Evolutionary conservation across 2,797 vertebrate genomes (phyloP).

Genomic region (Cyclura pinguis): DNA sequence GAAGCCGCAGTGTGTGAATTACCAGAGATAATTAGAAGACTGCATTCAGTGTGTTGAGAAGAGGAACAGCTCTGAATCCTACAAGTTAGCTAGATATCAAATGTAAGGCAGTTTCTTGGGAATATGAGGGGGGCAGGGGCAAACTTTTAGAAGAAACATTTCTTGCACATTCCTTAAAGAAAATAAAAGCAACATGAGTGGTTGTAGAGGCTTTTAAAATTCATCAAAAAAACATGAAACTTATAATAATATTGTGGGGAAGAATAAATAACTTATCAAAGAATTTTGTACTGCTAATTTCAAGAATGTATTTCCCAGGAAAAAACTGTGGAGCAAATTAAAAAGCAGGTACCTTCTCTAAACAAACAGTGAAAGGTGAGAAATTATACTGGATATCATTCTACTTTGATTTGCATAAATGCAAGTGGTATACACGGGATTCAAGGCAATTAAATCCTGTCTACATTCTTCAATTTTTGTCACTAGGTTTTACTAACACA

Average conservation of each 20-base stretch:
- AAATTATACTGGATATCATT: conserved; percentile 32
- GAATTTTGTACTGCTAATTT: conserved; percentile 16
- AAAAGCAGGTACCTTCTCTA: background rate
- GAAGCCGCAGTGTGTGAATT: conserved; percentile 12
- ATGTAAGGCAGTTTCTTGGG: background rate
- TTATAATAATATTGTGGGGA: background rate
- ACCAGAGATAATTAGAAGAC: conserved; percentile 16
- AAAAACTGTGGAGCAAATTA: conserved; percentile 40
- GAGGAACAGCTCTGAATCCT: conserved; percentile 5
- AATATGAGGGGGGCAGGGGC: no score
- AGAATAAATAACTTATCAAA: background rate
- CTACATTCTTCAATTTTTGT: conserved; percentile 26
- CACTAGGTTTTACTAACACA: conserved; percentile 21
- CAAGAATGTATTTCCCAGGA: conserved; percentile 10
- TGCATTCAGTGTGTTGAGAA: background rate
- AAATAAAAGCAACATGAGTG: background rate
- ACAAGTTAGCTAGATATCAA: background rate
- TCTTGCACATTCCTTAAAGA: background rate
- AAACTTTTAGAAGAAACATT: background rate
- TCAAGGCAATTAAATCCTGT: conserved; percentile 30
- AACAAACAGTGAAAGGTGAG: conserved; percentile 25
- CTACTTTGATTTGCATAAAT: conserved; percentile 24
- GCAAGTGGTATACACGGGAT: conserved; percentile 18
- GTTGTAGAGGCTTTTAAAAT: background rate
- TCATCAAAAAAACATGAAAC: background rate